These are phyloP conservation scores for Drosophila borealis DNA, from an alignment of 2,888 invertebrate genomes.

Conservation along the genomic window DNA sequence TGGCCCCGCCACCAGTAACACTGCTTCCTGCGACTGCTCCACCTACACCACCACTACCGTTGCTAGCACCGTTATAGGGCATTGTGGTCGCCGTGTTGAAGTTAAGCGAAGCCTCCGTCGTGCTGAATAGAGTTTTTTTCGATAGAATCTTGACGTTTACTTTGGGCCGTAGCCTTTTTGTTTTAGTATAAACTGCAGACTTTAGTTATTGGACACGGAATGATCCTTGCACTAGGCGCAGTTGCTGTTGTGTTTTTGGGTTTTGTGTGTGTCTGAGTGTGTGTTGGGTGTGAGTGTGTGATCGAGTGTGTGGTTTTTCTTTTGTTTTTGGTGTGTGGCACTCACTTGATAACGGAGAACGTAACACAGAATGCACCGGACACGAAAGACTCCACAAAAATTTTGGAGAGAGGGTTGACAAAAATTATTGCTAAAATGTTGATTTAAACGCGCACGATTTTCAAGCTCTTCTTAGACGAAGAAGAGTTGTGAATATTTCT, in stretches of 20 bases:
- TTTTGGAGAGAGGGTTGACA: constrained; percentile 12
- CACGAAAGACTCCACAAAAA: constrained; percentile 21
- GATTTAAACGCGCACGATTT: constrained; percentile 40
- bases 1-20: constrained; percentile 82
- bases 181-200: constrained; percentile 6
- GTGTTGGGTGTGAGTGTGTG: constrained; percentile 3
- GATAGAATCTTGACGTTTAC: constrained; percentile 81
- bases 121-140: constrained; percentile 72
- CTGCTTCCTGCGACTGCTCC: constrained; percentile 74
- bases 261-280: not conserved
- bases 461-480: constrained; percentile 9
- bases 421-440: constrained; percentile 35
- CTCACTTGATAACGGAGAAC: constrained; percentile 19
- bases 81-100: constrained; percentile 82
- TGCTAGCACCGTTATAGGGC: constrained; percentile 84
- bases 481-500: constrained; percentile 17
- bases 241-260: not conserved
- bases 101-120: constrained; percentile 76
- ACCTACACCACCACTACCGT: constrained; percentile 80
- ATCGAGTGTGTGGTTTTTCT: constrained; percentile 5
- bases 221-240: constrained; percentile 2
- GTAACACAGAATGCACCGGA: constrained; percentile 34
- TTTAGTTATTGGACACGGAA: constrained; percentile 12
- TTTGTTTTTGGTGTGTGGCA: not conserved
- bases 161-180: constrained; percentile 58